Evolutionary conservation across 2,888 invertebrate genomes (phyloP).

Genomic region (Drosophila gaucha): DNA sequence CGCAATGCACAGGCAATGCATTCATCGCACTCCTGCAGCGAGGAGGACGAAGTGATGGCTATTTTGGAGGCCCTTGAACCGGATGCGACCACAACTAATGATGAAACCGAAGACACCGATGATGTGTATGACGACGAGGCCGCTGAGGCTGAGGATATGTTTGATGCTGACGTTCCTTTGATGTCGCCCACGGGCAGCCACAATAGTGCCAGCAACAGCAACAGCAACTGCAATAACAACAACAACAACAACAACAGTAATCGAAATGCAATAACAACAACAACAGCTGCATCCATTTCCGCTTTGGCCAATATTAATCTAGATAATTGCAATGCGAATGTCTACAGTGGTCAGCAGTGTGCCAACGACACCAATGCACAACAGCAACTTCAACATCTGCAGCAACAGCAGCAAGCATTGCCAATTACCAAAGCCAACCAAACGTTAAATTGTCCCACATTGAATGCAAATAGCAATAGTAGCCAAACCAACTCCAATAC

Average conservation of each 20-base stretch:
- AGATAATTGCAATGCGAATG: slow-evolving; percentile 82
- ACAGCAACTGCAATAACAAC: slow-evolving; percentile 15
- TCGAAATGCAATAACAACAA: slow-evolving; percentile 23
- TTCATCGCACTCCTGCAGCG: slow-evolving; percentile 78
- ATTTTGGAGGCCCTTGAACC: slow-evolving; percentile 66
- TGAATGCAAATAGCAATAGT: slow-evolving; percentile 76
- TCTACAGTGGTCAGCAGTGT: slow-evolving; percentile 66
- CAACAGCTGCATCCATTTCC: slow-evolving; percentile 44
- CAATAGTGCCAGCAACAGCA: slow-evolving; percentile 49
- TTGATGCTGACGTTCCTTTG: slow-evolving; percentile 68
- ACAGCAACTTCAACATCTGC: slow-evolving; percentile 31
- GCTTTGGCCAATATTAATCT: slow-evolving; percentile 75
- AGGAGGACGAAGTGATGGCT: slow-evolving; percentile 71
- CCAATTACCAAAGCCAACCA: slow-evolving; percentile 64
- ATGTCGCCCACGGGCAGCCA: slow-evolving; percentile 77
- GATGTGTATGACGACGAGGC: slow-evolving; percentile 63
- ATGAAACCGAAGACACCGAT: slow-evolving; percentile 70
- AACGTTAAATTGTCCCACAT: slow-evolving; percentile 74
- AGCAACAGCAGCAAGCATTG: slow-evolving; percentile 48
- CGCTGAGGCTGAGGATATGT: slow-evolving; percentile 71
- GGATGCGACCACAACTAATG: slow-evolving; percentile 71
- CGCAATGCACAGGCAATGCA: slow-evolving; percentile 55
- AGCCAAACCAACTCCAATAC: slow-evolving; percentile 53
- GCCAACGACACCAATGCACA: slow-evolving; percentile 43
- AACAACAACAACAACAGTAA: slow-evolving; percentile 30